phyloP scores from a whole-genome alignment of 1,140 invertebrate species.

The Parapsyche elsis region DNA sequence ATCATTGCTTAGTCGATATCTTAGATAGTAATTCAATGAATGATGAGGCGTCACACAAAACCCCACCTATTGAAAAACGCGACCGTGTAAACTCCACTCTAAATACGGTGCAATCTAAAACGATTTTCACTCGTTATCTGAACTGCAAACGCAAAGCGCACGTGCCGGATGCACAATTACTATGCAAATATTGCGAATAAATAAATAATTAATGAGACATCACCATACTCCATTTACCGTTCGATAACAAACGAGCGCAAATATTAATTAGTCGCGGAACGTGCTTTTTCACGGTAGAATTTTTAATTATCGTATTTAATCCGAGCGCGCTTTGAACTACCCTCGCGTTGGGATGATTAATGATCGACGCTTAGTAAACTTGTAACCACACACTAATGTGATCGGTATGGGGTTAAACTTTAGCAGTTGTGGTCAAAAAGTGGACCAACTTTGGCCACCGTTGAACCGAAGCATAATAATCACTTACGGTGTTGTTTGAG shows the following conservation, averaged over 20 bases:
- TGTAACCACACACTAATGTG: conserved; percentile 47
- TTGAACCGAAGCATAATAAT: conserved; percentile 10
- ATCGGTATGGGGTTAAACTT: conserved; percentile 44
- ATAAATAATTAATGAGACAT: not conserved
- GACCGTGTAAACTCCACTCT: no score
- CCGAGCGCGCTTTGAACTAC: not conserved
- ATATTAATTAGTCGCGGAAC: not conserved
- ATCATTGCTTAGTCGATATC: no score
- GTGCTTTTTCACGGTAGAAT: not conserved
- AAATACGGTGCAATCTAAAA: no score
- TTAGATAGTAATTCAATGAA: no score
- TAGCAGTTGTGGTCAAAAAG: conserved; percentile 44
- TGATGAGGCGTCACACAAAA: no score
- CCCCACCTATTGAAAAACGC: no score
- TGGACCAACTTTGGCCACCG: not conserved
- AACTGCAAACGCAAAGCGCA: not conserved
- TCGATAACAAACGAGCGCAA: no score
- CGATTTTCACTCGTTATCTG: no score
- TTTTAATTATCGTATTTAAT: not conserved
- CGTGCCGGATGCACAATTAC: not conserved
- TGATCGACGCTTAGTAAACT: conserved; percentile 40
- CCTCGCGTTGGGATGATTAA: conserved; percentile 46
- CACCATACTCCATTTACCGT: no score
- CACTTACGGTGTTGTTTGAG: not conserved
- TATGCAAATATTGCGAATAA: not conserved